Conservation (phyloP, 2,888 invertebrate species). For the Meiosimyza platycephala region DNA sequence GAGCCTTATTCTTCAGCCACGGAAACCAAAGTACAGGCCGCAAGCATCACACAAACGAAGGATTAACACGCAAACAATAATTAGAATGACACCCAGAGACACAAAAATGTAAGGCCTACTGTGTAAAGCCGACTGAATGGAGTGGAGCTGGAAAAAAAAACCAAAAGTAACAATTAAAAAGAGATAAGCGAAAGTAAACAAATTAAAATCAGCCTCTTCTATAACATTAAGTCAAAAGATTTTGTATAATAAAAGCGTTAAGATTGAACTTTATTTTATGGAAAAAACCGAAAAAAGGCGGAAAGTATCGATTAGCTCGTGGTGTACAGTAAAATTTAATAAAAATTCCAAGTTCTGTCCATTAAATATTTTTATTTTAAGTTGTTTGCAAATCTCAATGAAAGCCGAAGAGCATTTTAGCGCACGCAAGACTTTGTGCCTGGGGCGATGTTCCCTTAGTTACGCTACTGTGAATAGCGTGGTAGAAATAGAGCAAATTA, state of each 20-base stretch:
- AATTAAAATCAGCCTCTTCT: slow-evolving; percentile 1
- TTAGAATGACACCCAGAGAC: slow-evolving; percentile 12
- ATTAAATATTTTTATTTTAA: no score
- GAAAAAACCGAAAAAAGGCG: no score
- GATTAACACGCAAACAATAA: slow-evolving; percentile 13
- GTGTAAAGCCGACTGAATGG: not conserved
- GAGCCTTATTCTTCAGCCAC: slow-evolving; percentile 18
- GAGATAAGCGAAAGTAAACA: slow-evolving; percentile 11
- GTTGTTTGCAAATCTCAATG: no score
- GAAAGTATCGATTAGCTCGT: no score
- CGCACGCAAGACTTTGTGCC: no score
- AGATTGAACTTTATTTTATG: no score
- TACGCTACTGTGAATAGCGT: no score
- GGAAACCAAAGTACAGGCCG: slow-evolving; percentile 21
- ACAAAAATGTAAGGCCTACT: not conserved
- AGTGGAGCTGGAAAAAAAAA: not conserved
- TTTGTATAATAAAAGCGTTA: not conserved
- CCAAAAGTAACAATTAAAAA: slow-evolving; percentile 25
- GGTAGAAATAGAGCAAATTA: no score
- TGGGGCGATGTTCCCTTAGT: no score
- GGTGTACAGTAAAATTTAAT: no score
- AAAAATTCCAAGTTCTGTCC: no score
- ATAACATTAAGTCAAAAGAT: slow-evolving; percentile 17
- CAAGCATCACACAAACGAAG: slow-evolving; percentile 22
- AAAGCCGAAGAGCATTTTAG: no score